Percentiles rank a stretch among this genome's conserved stretches.
Evolutionary conservation across 1,140 invertebrate genomes (phyloP).

Genomic region (Zaprionus tsacasi): DNA sequence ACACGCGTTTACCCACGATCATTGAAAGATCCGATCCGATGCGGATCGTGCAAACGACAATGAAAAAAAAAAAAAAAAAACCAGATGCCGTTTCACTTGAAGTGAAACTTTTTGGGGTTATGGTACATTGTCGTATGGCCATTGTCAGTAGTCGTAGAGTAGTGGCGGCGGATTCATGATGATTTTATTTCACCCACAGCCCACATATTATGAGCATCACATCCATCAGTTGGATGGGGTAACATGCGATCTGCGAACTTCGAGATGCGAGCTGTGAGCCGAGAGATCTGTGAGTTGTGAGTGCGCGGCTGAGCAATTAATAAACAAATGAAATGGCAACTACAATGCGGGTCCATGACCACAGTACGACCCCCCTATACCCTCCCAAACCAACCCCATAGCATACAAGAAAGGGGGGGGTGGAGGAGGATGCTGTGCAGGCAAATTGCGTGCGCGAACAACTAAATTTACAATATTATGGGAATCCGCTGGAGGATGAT

Average conservation of each 20-base stretch:
- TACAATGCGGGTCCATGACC: slow-evolving; percentile 78
- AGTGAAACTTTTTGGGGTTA: slow-evolving; percentile 72
- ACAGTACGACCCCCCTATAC: slow-evolving; percentile 34
- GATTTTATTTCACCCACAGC: slow-evolving; percentile 77
- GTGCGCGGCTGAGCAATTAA: slow-evolving; percentile 61
- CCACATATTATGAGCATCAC: slow-evolving; percentile 64
- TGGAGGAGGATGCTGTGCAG: slow-evolving; percentile 3
- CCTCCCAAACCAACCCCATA: background rate
- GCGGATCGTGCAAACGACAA: background rate
- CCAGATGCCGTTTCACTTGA: slow-evolving; percentile 37
- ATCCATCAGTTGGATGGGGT: slow-evolving; percentile 47
- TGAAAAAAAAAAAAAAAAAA: slow-evolving; percentile 38
- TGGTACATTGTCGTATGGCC: slow-evolving; percentile 58
- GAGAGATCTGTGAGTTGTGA: slow-evolving; percentile 5
- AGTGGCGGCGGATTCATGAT: slow-evolving; percentile 44
- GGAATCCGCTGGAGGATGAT: slow-evolving; percentile 49
- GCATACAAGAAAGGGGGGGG: background rate
- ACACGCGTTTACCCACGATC: slow-evolving; percentile 9
- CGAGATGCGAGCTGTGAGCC: background rate
- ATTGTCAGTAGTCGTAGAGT: slow-evolving; percentile 22
- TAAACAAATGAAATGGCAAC: slow-evolving; percentile 78
- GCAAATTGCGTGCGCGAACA: slow-evolving; percentile 65
- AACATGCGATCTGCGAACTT: slow-evolving; percentile 43
- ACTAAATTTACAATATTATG: slow-evolving; percentile 62
- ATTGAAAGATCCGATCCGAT: background rate